Evolutionary conservation across 2,888 invertebrate genomes (phyloP).

Genomic region (Tachina lurida): DNA sequence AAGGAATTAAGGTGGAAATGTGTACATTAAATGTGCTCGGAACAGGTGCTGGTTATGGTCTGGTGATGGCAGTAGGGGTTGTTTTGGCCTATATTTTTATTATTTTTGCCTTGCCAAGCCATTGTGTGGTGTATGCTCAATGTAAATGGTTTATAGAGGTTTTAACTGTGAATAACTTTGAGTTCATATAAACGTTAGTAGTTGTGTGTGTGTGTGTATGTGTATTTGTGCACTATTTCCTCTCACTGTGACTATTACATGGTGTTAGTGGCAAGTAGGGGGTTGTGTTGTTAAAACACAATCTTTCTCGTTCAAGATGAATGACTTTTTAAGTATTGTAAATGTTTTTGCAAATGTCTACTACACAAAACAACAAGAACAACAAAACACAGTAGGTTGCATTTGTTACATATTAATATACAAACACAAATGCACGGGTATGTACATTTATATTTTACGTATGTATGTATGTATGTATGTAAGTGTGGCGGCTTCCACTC

Average conservation of each 20-base stretch:
- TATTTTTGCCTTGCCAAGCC: conserved; percentile 21
- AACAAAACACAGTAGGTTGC: conserved; percentile 31
- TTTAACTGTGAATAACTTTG: conserved; percentile 14
- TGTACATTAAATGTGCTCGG: not conserved
- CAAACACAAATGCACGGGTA: not conserved
- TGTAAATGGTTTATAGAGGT: conserved; percentile 40
- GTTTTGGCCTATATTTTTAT: conserved; percentile 40
- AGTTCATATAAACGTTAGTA: not conserved
- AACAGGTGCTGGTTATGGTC: not conserved
- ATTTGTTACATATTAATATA: not conserved
- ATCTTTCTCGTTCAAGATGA: conserved; percentile 69
- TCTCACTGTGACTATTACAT: conserved; percentile 23
- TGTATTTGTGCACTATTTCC: not conserved
- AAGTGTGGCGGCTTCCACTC: too few relatives aligned
- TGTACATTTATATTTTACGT: too few relatives aligned
- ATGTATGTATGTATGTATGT: too few relatives aligned
- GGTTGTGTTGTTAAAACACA: conserved; percentile 61
- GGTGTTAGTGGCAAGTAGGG: conserved; percentile 54
- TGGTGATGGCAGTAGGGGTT: not conserved
- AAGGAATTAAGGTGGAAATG: conserved; percentile 11
- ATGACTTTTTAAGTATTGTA: conserved; percentile 70
- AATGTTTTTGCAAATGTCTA: conserved; percentile 46
- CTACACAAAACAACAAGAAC: not conserved
- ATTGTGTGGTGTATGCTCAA: conserved; percentile 39
- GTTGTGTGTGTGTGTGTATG: not conserved